Evolutionary conservation across 2,888 invertebrate genomes (phyloP).

Genomic region (Luffia ferchaultella): DNA sequence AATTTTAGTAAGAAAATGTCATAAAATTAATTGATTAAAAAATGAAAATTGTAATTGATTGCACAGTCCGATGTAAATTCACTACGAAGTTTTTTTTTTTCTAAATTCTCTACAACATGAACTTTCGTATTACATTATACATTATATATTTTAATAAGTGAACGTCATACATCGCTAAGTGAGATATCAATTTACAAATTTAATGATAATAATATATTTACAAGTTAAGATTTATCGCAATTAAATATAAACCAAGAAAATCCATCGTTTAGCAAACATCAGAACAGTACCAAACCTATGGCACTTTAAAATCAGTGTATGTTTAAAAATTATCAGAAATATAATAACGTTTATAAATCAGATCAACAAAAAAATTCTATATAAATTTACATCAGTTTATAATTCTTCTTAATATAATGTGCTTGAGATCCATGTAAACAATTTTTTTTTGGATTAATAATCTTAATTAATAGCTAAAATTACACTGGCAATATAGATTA

Average conservation of each 20-base stretch:
- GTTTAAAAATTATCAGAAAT: too few relatives aligned
- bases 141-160: not conserved
- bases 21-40: not conserved
- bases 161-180: not conserved
- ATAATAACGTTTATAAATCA: too few relatives aligned
- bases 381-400: too few relatives aligned
- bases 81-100: conserved; percentile 33
- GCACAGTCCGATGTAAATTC: conserved; percentile 18
- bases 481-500: too few relatives aligned
- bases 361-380: not conserved
- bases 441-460: too few relatives aligned
- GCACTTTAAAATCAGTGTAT: too few relatives aligned
- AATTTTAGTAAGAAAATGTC: not conserved
- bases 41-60: not conserved
- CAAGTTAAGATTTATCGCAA: not conserved
- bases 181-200: not conserved
- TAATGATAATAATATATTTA: not conserved
- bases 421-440: not conserved
- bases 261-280: not conserved
- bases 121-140: conserved; percentile 31
- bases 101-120: conserved; percentile 59
- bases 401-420: too few relatives aligned
- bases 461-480: too few relatives aligned
- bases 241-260: not conserved
- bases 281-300: not conserved